These are phyloP conservation scores for Xenopus petersii DNA, from an alignment of 2,797 vertebrate species.

Conservation along the genomic window DNA sequence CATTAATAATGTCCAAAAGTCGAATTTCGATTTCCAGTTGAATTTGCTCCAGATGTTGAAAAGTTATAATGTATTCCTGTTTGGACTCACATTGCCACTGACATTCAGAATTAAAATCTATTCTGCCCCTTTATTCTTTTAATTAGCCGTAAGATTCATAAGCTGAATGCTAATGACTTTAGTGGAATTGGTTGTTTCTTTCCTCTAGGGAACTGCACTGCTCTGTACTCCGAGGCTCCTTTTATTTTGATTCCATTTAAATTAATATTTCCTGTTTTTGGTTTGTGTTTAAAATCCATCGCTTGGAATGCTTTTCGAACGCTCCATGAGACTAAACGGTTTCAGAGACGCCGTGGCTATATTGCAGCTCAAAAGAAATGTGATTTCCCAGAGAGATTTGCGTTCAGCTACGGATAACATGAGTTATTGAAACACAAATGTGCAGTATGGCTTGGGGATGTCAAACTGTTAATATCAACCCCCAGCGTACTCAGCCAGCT, in stretches of 20 bases:
- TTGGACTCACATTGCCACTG: not conserved
- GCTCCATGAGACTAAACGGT: constrained; percentile 1
- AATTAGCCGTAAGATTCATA: constrained; percentile 2
- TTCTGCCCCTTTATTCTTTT: not conserved
- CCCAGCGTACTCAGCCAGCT: no score
- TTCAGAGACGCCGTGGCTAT: not conserved
- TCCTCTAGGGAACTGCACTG: not conserved
- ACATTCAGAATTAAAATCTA: not conserved
- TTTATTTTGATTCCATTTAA: constrained; percentile 1
- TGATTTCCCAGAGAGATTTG: no score
- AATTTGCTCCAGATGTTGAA: no score
- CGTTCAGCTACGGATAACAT: no score
- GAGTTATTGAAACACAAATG: no score
- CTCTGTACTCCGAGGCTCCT: not conserved
- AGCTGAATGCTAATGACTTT: constrained; percentile 14
- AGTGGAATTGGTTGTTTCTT: not conserved
- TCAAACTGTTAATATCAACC: no score
- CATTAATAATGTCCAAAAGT: no score
- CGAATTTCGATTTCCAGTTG: no score
- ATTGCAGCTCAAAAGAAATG: no score
- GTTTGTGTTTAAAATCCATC: constrained; percentile 7
- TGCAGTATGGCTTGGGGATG: no score
- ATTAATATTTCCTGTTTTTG: constrained; percentile 8
- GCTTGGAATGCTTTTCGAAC: not conserved
- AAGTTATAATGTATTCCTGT: no score